Evolutionary conservation across 2,888 invertebrate species (phyloP), one percentile per base, ranked within the genome.

Genomic region (Sialis fuliginosa): DNA sequence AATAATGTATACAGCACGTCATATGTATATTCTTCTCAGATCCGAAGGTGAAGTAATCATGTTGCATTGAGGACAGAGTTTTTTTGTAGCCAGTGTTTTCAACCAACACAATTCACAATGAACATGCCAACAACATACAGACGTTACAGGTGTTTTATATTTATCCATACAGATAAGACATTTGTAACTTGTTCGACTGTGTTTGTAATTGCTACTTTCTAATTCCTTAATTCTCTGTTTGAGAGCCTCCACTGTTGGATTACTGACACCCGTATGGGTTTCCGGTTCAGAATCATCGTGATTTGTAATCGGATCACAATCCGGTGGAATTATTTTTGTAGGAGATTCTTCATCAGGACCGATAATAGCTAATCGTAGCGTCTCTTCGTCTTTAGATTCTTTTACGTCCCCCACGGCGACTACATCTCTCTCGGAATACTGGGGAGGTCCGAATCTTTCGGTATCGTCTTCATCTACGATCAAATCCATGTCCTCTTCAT

Each of bases 111-210:
- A 73, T 69, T 93, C 91, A 59, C 95, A 95, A 63, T 93, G 88
- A 0, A 93, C 92, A 64, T 95, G 95, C 93, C 93, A 95, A 64
- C 95, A 95, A 59, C 89, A 89, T 50, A 92, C 84, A 1, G 93
- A 93, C 46, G 90, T 89, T 6, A 91, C 82, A 0, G 93, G 91
- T 39, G 85, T 86, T 47, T 74, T 74, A 63, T 89, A 89, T 33
- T 79, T 74, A 46, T 87, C 90, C 70, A 91, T 78, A 60, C 92
- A 92, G 53, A 92, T 92, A 45, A 91, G 72, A 68, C 92, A 92
- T 63, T 89, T 89, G 52, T 79, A 77, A 7, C 22, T 22, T 22
- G 22, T 22, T 64, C 81, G 78, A 48, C 72, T 70, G 51, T 65
- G 70, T 52, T 62, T 63, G 55, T 71, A 69, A 49, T 72, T 68